These are phyloP conservation scores for Agrochola macilenta DNA, from an alignment of 2,888 invertebrate species.

Conservation along the genomic window DNA sequence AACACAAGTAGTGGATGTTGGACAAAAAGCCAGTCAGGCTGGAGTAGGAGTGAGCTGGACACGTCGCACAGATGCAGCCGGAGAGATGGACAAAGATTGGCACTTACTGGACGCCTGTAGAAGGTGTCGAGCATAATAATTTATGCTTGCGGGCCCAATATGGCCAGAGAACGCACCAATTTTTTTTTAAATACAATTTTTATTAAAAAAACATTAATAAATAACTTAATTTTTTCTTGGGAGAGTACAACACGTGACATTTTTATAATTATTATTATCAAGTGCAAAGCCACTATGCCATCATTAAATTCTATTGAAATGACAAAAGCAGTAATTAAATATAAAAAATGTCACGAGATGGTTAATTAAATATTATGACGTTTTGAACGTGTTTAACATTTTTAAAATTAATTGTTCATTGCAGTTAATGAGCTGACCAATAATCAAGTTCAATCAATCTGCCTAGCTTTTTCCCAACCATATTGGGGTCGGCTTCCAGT, in stretches of 20 bases:
- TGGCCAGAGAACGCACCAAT: not conserved
- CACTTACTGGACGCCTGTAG: not conserved
- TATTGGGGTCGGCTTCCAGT: too few relatives aligned
- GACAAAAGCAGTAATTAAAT: conserved; percentile 37
- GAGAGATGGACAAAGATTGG: not conserved
- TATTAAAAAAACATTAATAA: too few relatives aligned
- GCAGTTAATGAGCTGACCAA: conserved; percentile 24
- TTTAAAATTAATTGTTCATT: not conserved
- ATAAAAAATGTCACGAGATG: not conserved
- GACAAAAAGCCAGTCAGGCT: not conserved
- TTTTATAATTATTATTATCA: not conserved
- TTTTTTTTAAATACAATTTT: too few relatives aligned
- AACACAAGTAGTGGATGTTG: not conserved
- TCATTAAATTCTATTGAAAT: conserved; percentile 17
- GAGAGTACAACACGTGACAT: not conserved
- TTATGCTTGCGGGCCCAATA: not conserved
- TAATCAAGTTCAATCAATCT: too few relatives aligned
- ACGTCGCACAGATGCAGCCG: not conserved
- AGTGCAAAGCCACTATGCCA: not conserved
- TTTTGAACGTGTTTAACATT: conserved; percentile 14
- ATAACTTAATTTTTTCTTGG: not conserved
- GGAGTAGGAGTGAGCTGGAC: not conserved
- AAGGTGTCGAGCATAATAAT: not conserved
- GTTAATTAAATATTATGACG: conserved; percentile 27
- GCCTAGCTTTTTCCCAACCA: too few relatives aligned